Percentiles rank a stretch among this genome's conserved stretches.
phyloP scores from a whole-genome alignment of 2,113 vertebrate genomes.

The Nyctereutes procyonoides region DNA sequence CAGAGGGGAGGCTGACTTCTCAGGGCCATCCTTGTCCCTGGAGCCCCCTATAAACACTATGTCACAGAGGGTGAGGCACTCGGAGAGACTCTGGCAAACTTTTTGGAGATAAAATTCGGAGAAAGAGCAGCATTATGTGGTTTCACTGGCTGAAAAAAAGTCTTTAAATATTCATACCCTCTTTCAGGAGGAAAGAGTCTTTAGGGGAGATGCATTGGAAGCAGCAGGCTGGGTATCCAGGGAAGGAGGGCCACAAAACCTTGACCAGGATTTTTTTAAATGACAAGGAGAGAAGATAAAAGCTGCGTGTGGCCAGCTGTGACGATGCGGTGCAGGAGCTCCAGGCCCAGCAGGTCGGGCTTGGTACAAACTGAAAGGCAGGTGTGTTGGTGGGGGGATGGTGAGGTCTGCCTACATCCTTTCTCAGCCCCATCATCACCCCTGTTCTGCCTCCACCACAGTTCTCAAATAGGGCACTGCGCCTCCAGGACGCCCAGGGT shows the following conservation, averaged over 20 bases:
- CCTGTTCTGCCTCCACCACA: not conserved
- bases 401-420: not conserved
- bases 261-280: not conserved
- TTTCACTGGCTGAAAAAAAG: constrained; percentile 46
- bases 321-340: not conserved
- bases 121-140: not conserved
- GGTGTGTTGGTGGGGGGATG: accelerated
- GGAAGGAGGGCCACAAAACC: not conserved
- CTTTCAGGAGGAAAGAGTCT: not conserved
- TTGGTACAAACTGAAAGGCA: accelerated
- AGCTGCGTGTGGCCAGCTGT: not conserved
- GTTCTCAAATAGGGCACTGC: not conserved
- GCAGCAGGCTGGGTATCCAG: not conserved
- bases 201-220: not conserved
- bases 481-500: not conserved
- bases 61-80: not conserved
- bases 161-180: constrained; percentile 75
- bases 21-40: not conserved
- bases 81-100: constrained; percentile 49
- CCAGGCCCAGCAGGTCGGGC: not conserved
- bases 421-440: not conserved
- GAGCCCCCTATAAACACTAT: not conserved
- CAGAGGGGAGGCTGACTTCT: not conserved
- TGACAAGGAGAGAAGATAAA: not conserved
- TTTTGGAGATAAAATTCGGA: constrained; percentile 59